Percentiles rank a stretch among this genome's conserved stretches.
phyloP scores from a whole-genome alignment of 2,113 vertebrate species.

The Lipophrys pholis region DNA sequence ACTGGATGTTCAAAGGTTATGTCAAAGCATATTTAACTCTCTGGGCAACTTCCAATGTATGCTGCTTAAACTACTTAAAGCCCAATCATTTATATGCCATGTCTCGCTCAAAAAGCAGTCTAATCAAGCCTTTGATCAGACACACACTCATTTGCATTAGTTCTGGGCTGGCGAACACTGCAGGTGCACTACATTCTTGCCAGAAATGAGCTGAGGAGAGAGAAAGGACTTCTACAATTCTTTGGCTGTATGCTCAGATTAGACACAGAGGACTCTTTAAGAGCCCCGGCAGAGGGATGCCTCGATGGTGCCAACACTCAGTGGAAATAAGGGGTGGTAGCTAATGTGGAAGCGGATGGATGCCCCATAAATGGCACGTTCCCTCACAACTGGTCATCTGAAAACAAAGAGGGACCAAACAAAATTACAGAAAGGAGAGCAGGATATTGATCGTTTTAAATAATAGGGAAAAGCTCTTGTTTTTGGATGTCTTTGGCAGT shows the following conservation, averaged over 20 bases:
- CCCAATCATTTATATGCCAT: conserved; percentile 63
- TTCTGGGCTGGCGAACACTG: conserved; percentile 54
- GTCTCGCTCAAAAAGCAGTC: conserved; percentile 51
- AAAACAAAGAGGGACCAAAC: conserved; percentile 9
- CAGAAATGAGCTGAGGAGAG: conserved; percentile 56
- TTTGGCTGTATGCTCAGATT: conserved; percentile 51
- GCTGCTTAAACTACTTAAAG: conserved; percentile 32
- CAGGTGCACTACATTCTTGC: conserved; percentile 74
- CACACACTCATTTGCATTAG: conserved; percentile 71
- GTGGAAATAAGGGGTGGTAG: conserved; percentile 29
- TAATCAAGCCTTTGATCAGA: conserved; percentile 66
- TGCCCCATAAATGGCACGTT: conserved; percentile 12
- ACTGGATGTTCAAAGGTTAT: conserved; percentile 29
- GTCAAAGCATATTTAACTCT: conserved; percentile 51
- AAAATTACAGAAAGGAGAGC: conserved; percentile 5
- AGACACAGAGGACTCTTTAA: conserved; percentile 71
- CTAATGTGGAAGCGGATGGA: conserved; percentile 45
- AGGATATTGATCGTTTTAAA: conserved; percentile 4
- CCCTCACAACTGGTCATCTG: background rate
- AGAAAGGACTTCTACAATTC: conserved; percentile 56
- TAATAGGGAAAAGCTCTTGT: background rate
- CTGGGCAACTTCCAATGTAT: conserved; percentile 23
- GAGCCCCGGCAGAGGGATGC: conserved; percentile 31
- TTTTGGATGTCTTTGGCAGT: background rate
- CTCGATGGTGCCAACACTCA: conserved; percentile 31